Conservation (phyloP, 2,113 vertebrate genomes). For the Xenopus borealis region DNA sequence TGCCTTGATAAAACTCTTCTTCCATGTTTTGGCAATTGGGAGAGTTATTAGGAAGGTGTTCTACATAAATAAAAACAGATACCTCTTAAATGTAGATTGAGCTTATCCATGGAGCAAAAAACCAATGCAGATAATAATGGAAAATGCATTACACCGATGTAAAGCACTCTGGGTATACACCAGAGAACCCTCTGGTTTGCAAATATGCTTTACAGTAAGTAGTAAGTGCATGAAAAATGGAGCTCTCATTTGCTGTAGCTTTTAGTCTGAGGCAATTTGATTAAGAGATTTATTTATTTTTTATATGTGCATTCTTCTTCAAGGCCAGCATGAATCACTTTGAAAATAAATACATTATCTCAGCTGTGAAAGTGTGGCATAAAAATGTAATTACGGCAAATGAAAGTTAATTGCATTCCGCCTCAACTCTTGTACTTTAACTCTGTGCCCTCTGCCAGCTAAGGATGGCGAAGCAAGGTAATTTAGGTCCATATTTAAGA, state of each 20-base stretch:
- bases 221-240: background rate
- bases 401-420: background rate
- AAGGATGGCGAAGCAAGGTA: no score
- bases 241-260: background rate
- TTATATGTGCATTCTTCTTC: background rate
- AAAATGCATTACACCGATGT: constrained; percentile 3
- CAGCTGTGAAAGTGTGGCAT: background rate
- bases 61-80: no score
- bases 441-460: no score
- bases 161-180: constrained; percentile 14
- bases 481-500: no score
- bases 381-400: background rate
- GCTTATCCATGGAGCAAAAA: background rate
- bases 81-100: no score
- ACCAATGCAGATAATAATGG: background rate
- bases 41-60: no score
- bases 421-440: no score
- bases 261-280: background rate
- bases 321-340: background rate
- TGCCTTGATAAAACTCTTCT: no score
- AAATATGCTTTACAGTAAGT: constrained; percentile 8
- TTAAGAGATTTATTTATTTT: background rate
- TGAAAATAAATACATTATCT: background rate
- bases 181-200: background rate
- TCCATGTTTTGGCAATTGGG: no score